phyloP scores from a whole-genome alignment of 2,797 vertebrate species.

The Muscicapa comitata region DNA sequence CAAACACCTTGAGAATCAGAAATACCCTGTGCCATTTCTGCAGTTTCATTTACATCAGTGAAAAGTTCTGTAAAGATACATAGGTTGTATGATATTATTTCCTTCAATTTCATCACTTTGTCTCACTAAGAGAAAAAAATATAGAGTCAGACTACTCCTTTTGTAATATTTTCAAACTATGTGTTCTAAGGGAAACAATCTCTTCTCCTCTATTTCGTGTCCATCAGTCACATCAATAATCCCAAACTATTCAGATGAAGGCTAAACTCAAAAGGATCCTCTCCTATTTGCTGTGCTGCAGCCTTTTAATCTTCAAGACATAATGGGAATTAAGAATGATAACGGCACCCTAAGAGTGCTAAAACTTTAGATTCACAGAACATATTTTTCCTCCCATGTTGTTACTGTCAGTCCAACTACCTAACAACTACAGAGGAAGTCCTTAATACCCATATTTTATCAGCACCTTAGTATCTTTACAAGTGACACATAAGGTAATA shows the following conservation, averaged over 20 bases:
- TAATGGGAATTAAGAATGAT: background rate
- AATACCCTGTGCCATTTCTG: constrained; percentile 85
- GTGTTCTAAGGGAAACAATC: background rate
- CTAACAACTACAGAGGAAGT: background rate
- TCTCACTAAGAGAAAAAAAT: background rate
- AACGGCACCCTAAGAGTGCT: background rate
- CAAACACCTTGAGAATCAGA: constrained; percentile 89
- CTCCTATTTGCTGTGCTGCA: background rate
- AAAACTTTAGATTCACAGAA: background rate
- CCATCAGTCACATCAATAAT: background rate
- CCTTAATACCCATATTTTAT: background rate
- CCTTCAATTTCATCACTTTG: background rate
- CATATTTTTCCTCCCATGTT: rapidly evolving
- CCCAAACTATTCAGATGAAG: background rate
- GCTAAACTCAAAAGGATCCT: background rate
- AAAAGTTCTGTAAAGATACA: constrained; percentile 83
- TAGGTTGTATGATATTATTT: background rate
- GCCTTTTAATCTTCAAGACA: background rate
- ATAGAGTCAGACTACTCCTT: background rate
- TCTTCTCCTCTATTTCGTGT: background rate
- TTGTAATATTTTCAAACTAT: background rate
- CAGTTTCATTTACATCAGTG: constrained; percentile 84
- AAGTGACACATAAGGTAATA: background rate
- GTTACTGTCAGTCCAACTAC: background rate
- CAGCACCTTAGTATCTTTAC: background rate